A percentile compares a stretch with the other conserved stretches of the same genome.
Evolutionary conservation across 2,797 vertebrate genomes (phyloP).

Genomic region (Xiphorhynchus erythropygius): DNA sequence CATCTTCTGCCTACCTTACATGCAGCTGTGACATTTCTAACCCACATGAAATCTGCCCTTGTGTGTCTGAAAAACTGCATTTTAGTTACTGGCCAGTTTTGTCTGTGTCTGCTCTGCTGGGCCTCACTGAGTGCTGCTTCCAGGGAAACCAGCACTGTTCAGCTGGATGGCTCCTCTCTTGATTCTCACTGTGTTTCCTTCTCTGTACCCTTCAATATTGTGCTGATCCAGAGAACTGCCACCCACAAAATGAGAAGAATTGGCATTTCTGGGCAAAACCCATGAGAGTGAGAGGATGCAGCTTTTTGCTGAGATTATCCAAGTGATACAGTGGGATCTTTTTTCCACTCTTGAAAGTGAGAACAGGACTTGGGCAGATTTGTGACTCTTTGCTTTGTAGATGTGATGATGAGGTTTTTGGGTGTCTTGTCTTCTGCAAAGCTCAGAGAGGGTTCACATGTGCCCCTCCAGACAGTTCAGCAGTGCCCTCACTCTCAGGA

Average conservation of each 20-base stretch:
- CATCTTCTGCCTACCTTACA: not conserved
- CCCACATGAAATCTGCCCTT: fast-evolving
- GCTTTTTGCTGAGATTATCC: not conserved
- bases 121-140: not conserved
- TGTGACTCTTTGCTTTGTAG: not conserved
- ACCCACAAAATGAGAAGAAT: not conserved
- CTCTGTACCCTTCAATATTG: fast-evolving
- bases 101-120: not conserved
- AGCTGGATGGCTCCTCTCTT: not conserved
- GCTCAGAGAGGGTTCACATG: not conserved
- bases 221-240: not conserved
- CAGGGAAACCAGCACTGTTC: fast-evolving
- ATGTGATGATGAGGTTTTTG: fast-evolving
- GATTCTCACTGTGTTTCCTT: not conserved
- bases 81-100: not conserved
- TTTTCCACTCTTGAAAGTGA: not conserved
- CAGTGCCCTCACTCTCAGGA: fast-evolving
- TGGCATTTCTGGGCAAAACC: not conserved
- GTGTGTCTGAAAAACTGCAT: not conserved
- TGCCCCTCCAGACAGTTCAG: fast-evolving
- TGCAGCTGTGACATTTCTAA: not conserved
- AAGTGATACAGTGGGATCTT: not conserved
- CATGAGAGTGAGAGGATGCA: not conserved
- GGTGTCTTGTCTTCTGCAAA: not conserved
- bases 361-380: not conserved